phyloP scores from a whole-genome alignment of 2,113 vertebrate species.

The Oceanites oceanicus region DNA sequence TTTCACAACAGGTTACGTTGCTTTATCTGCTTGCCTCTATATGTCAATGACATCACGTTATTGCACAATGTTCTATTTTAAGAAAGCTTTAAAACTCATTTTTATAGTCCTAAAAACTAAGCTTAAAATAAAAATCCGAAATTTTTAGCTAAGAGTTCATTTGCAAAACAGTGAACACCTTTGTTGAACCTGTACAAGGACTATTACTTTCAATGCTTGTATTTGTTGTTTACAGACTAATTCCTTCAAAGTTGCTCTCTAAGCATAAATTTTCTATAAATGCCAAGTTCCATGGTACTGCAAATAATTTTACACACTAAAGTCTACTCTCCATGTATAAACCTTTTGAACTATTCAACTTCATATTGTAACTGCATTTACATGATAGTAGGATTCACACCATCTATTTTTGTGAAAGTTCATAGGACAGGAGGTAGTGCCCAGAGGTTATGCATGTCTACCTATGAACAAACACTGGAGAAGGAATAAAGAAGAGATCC shows the following conservation, averaged over 20 bases:
- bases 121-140: background rate
- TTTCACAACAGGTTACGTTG: background rate
- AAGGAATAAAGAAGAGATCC: background rate
- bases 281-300: background rate
- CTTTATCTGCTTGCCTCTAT: background rate
- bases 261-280: background rate
- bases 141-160: background rate
- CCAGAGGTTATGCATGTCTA: background rate
- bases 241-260: background rate
- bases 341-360: background rate
- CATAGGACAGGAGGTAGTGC: background rate
- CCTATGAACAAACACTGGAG: background rate
- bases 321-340: background rate
- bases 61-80: background rate
- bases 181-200: background rate
- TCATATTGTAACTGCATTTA: background rate
- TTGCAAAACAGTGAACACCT: background rate
- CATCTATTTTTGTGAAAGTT: background rate
- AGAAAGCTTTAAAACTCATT: background rate
- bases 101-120: background rate
- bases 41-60: background rate
- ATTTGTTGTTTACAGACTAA: background rate
- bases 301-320: background rate
- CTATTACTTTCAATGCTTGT: background rate
- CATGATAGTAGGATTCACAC: background rate